Percentiles rank a stretch among this genome's conserved stretches.
phyloP scores from a whole-genome alignment of 2,888 invertebrate genomes.

The Mechanitis messenoides region DNA sequence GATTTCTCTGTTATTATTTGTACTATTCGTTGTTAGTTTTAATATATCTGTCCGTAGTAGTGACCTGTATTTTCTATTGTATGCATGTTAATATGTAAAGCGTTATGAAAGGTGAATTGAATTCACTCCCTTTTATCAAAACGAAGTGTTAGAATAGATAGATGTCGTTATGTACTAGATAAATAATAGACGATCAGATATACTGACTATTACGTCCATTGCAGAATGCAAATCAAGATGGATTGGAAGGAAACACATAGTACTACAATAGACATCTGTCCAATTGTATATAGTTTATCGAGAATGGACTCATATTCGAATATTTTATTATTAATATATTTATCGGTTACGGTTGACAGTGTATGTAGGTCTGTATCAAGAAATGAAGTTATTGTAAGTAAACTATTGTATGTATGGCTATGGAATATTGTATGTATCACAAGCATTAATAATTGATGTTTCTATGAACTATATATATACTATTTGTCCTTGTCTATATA shows the following conservation, averaged over 20 bases:
- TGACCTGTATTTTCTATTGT: not conserved
- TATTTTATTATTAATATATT: constrained; percentile 15
- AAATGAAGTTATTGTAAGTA: not conserved
- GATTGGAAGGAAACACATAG: constrained; percentile 68
- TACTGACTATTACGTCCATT: constrained; percentile 72
- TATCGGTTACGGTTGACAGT: not conserved
- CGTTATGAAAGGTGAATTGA: not conserved
- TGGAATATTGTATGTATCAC: not conserved
- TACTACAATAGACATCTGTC: constrained; percentile 56
- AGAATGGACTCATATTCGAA: constrained; percentile 30
- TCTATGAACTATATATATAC: too few species aligned
- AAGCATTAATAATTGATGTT: too few species aligned
- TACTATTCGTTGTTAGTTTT: not conserved
- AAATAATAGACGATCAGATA: constrained; percentile 23
- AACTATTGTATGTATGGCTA: not conserved
- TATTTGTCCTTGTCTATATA: too few species aligned
- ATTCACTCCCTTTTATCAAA: not conserved
- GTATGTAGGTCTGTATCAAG: not conserved
- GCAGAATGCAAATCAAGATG: constrained; percentile 69
- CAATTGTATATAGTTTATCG: constrained; percentile 45
- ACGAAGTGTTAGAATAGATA: constrained; percentile 40
- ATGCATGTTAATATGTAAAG: not conserved
- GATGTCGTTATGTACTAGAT: constrained; percentile 65
- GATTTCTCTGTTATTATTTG: constrained; percentile 7
- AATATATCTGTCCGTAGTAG: not conserved